Evolutionary conservation across 2,888 invertebrate genomes (phyloP).

Genomic region (Trachelus troglodyta): DNA sequence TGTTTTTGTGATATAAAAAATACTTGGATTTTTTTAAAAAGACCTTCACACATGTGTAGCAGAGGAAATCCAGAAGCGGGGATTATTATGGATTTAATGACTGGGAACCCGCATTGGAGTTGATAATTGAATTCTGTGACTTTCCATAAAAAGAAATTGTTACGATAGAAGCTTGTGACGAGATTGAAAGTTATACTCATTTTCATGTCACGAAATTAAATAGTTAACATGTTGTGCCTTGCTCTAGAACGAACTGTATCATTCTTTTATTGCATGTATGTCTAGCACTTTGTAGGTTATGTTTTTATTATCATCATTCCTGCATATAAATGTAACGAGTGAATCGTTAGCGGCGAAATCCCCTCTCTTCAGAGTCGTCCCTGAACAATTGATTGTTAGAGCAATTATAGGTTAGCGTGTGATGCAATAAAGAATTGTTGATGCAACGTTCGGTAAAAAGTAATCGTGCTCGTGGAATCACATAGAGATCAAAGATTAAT

Average conservation of each 20-base stretch:
- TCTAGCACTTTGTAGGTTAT: not conserved
- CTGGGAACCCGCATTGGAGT: not conserved
- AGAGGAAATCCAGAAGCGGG: not conserved
- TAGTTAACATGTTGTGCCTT: not conserved
- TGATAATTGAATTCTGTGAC: not conserved
- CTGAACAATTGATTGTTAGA: constrained; percentile 40
- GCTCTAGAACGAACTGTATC: not conserved
- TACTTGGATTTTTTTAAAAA: not conserved
- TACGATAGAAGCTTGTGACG: not conserved
- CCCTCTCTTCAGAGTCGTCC: constrained; percentile 21
- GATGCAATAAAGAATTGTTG: not conserved
- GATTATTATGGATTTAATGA: not conserved
- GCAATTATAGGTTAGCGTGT: constrained; percentile 37
- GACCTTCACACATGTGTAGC: not conserved
- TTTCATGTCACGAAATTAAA: not conserved
- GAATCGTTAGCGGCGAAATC: not conserved
- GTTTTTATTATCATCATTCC: not conserved
- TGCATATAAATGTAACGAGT: not conserved
- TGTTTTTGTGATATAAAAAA: not conserved
- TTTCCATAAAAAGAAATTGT: not conserved
- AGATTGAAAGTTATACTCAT: not conserved
- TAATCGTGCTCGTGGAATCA: not conserved
- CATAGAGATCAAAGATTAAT: not conserved
- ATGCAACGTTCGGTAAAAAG: not conserved
- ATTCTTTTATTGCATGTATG: not conserved